phyloP scores from a whole-genome alignment of 2,888 invertebrate genomes.

The Chrysolina oricalcia region DNA sequence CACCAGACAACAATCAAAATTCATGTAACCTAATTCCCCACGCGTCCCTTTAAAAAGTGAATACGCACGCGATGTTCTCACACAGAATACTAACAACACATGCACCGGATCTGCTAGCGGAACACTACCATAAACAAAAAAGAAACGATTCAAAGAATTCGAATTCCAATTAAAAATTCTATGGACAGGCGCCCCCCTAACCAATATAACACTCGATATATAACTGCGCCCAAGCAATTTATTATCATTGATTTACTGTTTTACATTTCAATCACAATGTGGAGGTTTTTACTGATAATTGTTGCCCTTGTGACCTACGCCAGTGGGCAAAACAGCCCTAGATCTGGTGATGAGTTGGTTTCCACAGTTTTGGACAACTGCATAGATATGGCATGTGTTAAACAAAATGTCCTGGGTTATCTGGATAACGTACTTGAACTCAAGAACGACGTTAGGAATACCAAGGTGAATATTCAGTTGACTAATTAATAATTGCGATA shows the following conservation, averaged over 20 bases:
- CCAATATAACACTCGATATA: conserved; percentile 75
- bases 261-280: conserved; percentile 63
- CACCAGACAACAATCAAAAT: conserved; percentile 17
- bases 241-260: conserved; percentile 61
- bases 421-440: conserved; percentile 82
- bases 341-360: conserved; percentile 80
- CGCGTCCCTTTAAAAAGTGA: conserved; percentile 50
- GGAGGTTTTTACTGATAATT: conserved; percentile 71
- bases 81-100: conserved; percentile 50
- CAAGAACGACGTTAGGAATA: conserved; percentile 76
- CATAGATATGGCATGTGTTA: conserved; percentile 82
- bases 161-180: conserved; percentile 48
- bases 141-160: conserved; percentile 43
- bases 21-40: conserved; percentile 37
- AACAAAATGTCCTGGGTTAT: conserved; percentile 84
- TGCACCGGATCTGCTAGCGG: conserved; percentile 63
- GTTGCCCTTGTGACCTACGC: conserved; percentile 68
- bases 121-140: conserved; percentile 61
- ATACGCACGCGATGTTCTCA: conserved; percentile 32
- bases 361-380: conserved; percentile 83
- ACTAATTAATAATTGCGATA: conserved; percentile 6
- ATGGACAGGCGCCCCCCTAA: conserved; percentile 68
- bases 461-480: conserved; percentile 61
- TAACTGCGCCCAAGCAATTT: conserved; percentile 77
- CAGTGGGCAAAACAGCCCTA: conserved; percentile 50